Evolutionary conservation across 2,113 vertebrate genomes (phyloP).

Genomic region (Oophaga pumilio): DNA sequence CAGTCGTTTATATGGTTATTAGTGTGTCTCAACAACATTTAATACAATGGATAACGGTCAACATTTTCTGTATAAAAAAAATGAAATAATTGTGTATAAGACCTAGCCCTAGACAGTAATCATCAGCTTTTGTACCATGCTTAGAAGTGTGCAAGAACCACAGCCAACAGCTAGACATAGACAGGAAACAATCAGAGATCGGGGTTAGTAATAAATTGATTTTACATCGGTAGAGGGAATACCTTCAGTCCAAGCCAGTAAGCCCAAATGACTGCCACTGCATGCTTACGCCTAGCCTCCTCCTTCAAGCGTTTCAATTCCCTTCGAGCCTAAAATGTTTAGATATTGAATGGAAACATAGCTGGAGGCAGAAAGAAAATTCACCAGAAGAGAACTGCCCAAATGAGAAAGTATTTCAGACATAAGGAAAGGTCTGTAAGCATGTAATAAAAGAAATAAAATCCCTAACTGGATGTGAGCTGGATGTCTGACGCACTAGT

Average conservation of each 20-base stretch:
- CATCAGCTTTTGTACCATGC: constrained; percentile 1
- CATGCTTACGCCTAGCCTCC: constrained; percentile 95
- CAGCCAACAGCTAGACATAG: constrained; percentile 6
- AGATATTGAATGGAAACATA: constrained; percentile 77
- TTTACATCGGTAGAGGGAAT: constrained; percentile 68
- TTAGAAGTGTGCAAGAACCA: not conserved
- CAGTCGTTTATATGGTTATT: not conserved
- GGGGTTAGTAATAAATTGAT: constrained; percentile 41
- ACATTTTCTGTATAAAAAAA: not conserved
- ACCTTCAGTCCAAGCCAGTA: constrained; percentile 99
- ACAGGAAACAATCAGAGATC: constrained; percentile 30
- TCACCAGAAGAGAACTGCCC: constrained; percentile 63
- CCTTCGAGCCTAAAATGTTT: constrained; percentile 93
- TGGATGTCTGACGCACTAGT: not conserved
- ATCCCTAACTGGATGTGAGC: not conserved
- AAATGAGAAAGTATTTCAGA: constrained; percentile 46
- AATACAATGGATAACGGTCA: not conserved
- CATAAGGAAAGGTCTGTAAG: not conserved
- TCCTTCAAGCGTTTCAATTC: constrained; percentile 97
- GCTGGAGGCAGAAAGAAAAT: constrained; percentile 72
- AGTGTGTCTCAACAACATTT: not conserved
- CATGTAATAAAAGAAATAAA: not conserved
- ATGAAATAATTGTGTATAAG: not conserved
- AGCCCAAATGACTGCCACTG: constrained; percentile 99
- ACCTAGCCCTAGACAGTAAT: not conserved